These are phyloP conservation scores for Drosophila melanica DNA, from an alignment of 1,140 invertebrate genomes.

Conservation along the genomic window DNA sequence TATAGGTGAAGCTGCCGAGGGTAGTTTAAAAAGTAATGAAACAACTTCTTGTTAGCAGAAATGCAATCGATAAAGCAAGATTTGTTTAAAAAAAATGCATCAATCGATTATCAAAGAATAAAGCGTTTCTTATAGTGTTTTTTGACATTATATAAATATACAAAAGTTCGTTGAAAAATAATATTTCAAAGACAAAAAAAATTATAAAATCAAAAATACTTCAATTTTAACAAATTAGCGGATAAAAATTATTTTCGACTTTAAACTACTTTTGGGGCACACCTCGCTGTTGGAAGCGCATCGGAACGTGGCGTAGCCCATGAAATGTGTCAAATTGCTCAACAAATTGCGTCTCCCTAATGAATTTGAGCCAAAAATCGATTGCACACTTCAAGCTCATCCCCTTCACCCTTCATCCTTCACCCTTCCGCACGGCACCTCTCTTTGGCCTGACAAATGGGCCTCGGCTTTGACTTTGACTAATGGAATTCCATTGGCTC, in stretches of 20 bases:
- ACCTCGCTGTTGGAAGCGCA: constrained; percentile 5
- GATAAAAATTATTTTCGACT: too few species aligned
- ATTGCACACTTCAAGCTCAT: constrained; percentile 11
- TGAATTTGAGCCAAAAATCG: constrained; percentile 46
- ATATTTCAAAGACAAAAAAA: too few species aligned
- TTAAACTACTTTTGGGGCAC: neutral
- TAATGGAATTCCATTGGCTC: constrained; percentile 64
- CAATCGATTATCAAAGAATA: too few species aligned
- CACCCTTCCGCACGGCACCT: constrained; percentile 2
- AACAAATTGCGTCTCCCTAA: constrained; percentile 52
- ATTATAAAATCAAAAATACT: too few species aligned
- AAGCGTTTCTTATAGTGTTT: too few species aligned
- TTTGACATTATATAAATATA: too few species aligned
- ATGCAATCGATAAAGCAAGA: too few species aligned
- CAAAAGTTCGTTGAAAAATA: too few species aligned
- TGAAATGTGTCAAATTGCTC: constrained; percentile 62
- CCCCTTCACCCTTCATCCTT: neutral
- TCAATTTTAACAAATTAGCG: too few species aligned
- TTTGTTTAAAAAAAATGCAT: too few species aligned
- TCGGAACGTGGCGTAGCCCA: constrained; percentile 3
- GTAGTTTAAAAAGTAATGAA: neutral
- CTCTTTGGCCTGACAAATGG: constrained; percentile 44
- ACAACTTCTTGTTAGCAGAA: too few species aligned
- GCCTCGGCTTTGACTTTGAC: constrained; percentile 68
- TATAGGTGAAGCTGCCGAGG: constrained; percentile 1